These are phyloP conservation scores for Achatina immaculata DNA, from an alignment of 1,140 invertebrate genomes.

Conservation along the genomic window DNA sequence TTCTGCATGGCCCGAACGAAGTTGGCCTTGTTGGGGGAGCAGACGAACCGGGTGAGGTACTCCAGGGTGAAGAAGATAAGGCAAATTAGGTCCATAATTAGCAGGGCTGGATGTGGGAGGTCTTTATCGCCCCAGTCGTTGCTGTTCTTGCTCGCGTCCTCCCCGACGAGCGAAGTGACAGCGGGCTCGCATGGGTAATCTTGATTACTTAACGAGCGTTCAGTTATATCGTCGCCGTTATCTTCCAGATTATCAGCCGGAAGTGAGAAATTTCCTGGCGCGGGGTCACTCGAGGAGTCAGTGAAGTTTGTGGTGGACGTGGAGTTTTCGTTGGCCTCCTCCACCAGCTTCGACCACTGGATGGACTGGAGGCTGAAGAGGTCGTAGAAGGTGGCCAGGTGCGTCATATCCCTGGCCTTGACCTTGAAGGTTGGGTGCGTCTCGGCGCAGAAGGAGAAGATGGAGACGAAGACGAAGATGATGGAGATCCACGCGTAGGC, in stretches of 20 bases:
- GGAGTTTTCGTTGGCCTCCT: not conserved
- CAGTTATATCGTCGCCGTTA: too few relatives aligned
- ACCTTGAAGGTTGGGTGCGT: slow-evolving; percentile 63
- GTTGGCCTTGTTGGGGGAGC: slow-evolving; percentile 61
- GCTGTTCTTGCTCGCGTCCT: not conserved
- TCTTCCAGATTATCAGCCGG: too few relatives aligned
- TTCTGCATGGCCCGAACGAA: slow-evolving; percentile 64
- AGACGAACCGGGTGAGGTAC: slow-evolving; percentile 59
- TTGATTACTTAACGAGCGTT: too few relatives aligned
- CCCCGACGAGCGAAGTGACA: too few relatives aligned
- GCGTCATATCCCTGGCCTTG: slow-evolving; percentile 43
- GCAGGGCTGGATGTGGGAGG: slow-evolving; percentile 58
- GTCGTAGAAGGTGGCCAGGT: slow-evolving; percentile 54
- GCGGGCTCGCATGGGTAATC: too few relatives aligned
- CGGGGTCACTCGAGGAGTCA: too few relatives aligned
- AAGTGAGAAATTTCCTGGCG: too few relatives aligned
- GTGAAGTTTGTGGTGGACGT: not conserved
- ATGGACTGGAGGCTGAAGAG: slow-evolving; percentile 52
- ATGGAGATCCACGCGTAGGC: slow-evolving; percentile 66
- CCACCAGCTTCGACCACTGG: not conserved
- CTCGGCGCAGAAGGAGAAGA: slow-evolving; percentile 66
- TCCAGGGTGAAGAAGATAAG: slow-evolving; percentile 67
- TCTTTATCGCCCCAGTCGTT: slow-evolving; percentile 11
- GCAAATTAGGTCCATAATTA: slow-evolving; percentile 63
- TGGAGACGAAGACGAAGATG: slow-evolving; percentile 66